A percentile compares a stretch with the other conserved stretches of the same genome.
Conservation (phyloP, 2,888 invertebrate species). For the Amphiduros pacificus region DNA sequence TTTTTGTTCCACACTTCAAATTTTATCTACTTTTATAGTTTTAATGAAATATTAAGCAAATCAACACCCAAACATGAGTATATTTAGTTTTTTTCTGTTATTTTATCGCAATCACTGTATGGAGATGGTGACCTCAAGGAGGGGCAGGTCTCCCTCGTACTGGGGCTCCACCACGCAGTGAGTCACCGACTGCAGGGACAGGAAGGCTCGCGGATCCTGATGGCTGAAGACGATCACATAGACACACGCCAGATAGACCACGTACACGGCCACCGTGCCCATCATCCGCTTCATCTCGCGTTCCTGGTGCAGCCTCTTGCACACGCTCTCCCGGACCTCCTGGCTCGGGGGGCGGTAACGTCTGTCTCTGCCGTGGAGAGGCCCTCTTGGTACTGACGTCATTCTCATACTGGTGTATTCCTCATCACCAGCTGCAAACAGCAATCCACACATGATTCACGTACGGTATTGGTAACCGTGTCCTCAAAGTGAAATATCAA, state of each 20-base stretch:
- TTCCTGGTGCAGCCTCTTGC: slow-evolving; percentile 31
- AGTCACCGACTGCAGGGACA: slow-evolving; percentile 28
- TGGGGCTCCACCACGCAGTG: slow-evolving; percentile 24
- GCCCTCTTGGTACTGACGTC: slow-evolving; percentile 13
- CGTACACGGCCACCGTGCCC: slow-evolving; percentile 35
- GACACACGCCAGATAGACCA: slow-evolving; percentile 32
- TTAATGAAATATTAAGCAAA: no score
- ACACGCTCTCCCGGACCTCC: slow-evolving; percentile 27
- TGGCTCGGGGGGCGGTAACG: slow-evolving; percentile 32
- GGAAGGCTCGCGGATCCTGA: slow-evolving; percentile 27
- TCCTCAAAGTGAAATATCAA: no score
- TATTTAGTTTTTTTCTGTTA: no score
- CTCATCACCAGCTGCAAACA: neutral
- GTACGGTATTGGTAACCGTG: no score
- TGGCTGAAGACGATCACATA: slow-evolving; percentile 35
- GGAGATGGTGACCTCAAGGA: slow-evolving; percentile 2
- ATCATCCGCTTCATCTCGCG: slow-evolving; percentile 30
- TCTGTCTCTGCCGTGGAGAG: slow-evolving; percentile 36
- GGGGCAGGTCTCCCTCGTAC: neutral
- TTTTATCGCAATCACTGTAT: no score
- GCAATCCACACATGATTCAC: neutral
- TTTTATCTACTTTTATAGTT: no score
- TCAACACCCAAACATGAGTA: no score
- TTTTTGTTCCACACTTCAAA: no score
- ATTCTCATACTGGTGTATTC: neutral